Evolutionary conservation across 2,797 vertebrate genomes (phyloP), one percentile per base, ranked within the genome.

Genomic region (Aratinga solstitialis): DNA sequence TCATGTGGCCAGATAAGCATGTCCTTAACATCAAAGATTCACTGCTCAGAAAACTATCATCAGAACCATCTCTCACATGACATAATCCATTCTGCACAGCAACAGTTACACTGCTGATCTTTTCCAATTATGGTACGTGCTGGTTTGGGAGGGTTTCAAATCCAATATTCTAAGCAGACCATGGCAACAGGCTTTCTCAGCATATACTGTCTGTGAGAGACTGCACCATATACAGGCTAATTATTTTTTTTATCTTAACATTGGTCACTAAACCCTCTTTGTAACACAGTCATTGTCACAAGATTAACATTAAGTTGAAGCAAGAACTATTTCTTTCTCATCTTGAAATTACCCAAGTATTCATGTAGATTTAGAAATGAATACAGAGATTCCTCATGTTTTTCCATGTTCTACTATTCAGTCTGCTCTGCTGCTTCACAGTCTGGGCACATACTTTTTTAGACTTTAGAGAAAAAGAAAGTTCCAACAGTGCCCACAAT

Each of bases 391-490:
- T 42, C 21, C 50, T 81, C 45, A 36, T 24, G 43, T 34, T 93
- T 89, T 82, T 73, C 65, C 65, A 19, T 61, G 78, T 74, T 73
- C 47, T 74, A 7, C 75, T 87, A 3, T 51, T 87, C 77, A 67
- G 34, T 29, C 43, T 74, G 69, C 45, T 50, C 59, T 77, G 14
- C 53, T 65, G 42, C 45, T 94, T 90, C 51, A 50, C 2, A 95
- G 86, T 92, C 90, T 77, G 65, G 15, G 61, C 88, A 95, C 86
- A 90, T 61, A 71, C 8, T 56, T 42, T 22, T 85, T 93, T 10
- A 85, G 61, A 74, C 51, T 92, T 89, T 4, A 65, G 51, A 90
- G 89, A 87, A 89, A 95, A 95, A 92, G 67, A 91, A 95, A 93
- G 92, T 92, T 94, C 61, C 40, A 83, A 68, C 75, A 84, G 47